Percentiles rank a stretch among this genome's conserved stretches.
Evolutionary conservation across 2,113 vertebrate species (phyloP).

Genomic region (Boulengeromyrus knoepffleri): DNA sequence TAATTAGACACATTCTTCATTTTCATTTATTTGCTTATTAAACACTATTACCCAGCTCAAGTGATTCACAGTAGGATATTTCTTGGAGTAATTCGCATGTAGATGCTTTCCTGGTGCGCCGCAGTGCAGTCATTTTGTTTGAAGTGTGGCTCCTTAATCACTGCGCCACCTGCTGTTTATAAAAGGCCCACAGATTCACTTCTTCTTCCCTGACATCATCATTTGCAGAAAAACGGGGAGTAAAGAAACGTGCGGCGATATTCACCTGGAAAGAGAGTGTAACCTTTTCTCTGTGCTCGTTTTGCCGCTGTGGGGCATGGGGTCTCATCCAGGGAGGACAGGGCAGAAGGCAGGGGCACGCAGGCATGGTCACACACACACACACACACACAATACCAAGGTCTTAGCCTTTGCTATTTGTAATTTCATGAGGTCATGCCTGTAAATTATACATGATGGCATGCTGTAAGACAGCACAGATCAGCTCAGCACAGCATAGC

Average conservation of each 20-base stretch:
- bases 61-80: background rate
- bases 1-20: constrained; percentile 1
- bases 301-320: background rate
- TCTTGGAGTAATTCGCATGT: background rate
- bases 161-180: background rate
- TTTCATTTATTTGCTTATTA: constrained; percentile 7
- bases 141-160: background rate
- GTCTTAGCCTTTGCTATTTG: background rate
- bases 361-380: background rate
- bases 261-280: background rate
- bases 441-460: background rate
- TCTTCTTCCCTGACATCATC: background rate
- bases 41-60: constrained; percentile 2
- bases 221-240: background rate
- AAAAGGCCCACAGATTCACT: background rate
- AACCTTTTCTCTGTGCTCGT: background rate
- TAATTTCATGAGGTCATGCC: background rate
- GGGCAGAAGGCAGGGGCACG: background rate
- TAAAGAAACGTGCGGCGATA: background rate
- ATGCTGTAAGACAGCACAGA: background rate
- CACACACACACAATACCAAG: background rate
- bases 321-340: background rate
- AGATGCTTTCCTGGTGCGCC: background rate
- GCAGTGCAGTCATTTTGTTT: background rate
- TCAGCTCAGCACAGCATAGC: background rate